Evolutionary conservation across 2,113 vertebrate species (phyloP).

Genomic region (Sisor rabdophorus): DNA sequence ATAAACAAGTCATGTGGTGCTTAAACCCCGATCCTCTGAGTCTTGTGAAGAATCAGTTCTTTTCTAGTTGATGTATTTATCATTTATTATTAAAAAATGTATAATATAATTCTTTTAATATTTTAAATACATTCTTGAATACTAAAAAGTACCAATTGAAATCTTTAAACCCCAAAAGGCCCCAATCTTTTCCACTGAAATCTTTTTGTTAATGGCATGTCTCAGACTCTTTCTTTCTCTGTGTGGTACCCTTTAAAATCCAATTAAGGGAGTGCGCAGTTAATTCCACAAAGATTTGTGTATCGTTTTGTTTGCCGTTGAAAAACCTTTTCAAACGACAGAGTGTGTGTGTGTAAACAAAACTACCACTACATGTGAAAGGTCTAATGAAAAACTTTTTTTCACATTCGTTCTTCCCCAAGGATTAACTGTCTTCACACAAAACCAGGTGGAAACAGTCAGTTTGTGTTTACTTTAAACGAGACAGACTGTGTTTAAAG

Average conservation of each 20-base stretch:
- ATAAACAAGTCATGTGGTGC: no score
- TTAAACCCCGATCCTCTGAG: no score
- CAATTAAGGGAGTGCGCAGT: neutral
- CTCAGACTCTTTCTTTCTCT: neutral
- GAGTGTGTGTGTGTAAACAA: conserved; percentile 2
- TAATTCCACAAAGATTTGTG: conserved; percentile 5
- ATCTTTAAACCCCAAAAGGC: neutral
- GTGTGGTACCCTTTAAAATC: neutral
- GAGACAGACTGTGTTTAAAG: neutral
- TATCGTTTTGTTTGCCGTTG: conserved; percentile 3
- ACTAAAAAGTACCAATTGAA: no score
- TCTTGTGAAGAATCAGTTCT: no score
- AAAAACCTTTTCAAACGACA: neutral
- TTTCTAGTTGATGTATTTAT: no score
- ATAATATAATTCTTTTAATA: no score
- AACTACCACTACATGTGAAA: neutral
- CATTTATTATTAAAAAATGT: no score
- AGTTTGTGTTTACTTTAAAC: conserved; percentile 8
- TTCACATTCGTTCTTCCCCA: conserved; percentile 3
- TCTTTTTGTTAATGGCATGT: neutral
- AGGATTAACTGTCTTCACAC: neutral
- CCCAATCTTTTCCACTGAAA: neutral
- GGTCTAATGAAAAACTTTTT: neutral
- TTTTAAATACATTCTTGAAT: no score
- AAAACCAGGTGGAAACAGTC: conserved; percentile 11